These are phyloP conservation scores for Helicoverpa assulta DNA, from an alignment of 2,888 invertebrate genomes.

Conservation along the genomic window DNA sequence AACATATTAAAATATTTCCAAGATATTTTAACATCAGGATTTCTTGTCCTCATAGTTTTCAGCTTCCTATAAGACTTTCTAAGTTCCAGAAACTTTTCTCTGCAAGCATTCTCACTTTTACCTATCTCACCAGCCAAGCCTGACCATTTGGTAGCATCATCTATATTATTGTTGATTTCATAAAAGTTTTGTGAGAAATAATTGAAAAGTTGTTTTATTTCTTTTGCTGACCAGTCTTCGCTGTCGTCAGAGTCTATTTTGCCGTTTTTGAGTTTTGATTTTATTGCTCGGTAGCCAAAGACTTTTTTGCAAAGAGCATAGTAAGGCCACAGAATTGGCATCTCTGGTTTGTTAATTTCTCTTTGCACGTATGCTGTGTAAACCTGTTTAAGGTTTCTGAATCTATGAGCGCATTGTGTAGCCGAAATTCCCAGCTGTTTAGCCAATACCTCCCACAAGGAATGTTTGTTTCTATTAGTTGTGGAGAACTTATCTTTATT, in stretches of 20 bases:
- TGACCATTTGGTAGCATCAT: constrained; percentile 72
- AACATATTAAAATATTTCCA: constrained; percentile 84
- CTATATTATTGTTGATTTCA: constrained; percentile 68
- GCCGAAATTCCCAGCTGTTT: constrained; percentile 77
- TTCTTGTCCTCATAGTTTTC: constrained; percentile 79
- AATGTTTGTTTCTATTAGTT: constrained; percentile 74
- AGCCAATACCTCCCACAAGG: constrained; percentile 77
- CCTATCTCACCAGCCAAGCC: constrained; percentile 70
- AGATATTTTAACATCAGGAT: constrained; percentile 80
- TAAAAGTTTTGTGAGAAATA: constrained; percentile 76
- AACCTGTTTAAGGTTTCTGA: constrained; percentile 82
- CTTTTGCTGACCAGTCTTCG: constrained; percentile 81
- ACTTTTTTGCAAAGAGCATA: constrained; percentile 84
- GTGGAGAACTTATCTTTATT: constrained; percentile 82
- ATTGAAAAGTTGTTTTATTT: constrained; percentile 79
- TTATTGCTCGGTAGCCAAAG: constrained; percentile 83
- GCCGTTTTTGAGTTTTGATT: constrained; percentile 78
- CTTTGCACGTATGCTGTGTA: constrained; percentile 80
- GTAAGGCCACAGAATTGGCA: constrained; percentile 84
- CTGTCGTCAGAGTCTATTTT: constrained; percentile 70
- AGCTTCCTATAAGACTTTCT: constrained; percentile 83
- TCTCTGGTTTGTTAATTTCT: constrained; percentile 83
- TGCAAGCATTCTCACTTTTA: constrained; percentile 72
- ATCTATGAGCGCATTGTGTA: constrained; percentile 81
- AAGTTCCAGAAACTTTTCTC: constrained; percentile 81